These are phyloP conservation scores for Rhabdophis nuchalis DNA, from an alignment of 2,797 vertebrate species.

Conservation along the genomic window DNA sequence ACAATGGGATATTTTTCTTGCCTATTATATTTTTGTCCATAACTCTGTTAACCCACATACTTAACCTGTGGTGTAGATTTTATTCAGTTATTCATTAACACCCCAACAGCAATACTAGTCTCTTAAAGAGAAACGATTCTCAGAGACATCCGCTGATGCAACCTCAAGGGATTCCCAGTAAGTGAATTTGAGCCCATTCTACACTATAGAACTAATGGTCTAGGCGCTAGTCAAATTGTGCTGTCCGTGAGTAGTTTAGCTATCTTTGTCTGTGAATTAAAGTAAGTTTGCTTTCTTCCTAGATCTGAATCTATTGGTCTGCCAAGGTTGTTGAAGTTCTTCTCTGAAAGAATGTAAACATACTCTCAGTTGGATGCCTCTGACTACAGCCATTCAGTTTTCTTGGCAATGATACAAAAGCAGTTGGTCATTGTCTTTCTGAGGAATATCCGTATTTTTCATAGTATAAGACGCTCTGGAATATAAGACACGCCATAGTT, in stretches of 20 bases:
- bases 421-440: neutral
- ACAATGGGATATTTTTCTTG: conserved; percentile 19
- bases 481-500: too few relatives aligned
- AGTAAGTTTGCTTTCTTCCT: neutral
- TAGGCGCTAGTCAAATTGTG: neutral
- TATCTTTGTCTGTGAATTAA: neutral
- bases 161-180: neutral
- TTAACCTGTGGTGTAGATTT: neutral
- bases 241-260: neutral
- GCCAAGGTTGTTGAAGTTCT: neutral
- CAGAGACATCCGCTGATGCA: neutral
- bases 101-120: neutral
- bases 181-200: neutral
- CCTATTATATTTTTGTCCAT: neutral
- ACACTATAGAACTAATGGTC: neutral
- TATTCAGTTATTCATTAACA: neutral
- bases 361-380: neutral
- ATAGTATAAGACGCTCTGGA: too few relatives aligned
- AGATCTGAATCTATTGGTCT: neutral
- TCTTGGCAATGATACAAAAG: neutral
- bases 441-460: neutral
- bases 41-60: neutral
- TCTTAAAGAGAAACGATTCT: neutral
- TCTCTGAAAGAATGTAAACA: neutral
- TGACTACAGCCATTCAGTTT: neutral